Evolutionary conservation across 2,113 vertebrate genomes (phyloP), one percentile per base, ranked within the genome.

Genomic region (Upupa epops): DNA sequence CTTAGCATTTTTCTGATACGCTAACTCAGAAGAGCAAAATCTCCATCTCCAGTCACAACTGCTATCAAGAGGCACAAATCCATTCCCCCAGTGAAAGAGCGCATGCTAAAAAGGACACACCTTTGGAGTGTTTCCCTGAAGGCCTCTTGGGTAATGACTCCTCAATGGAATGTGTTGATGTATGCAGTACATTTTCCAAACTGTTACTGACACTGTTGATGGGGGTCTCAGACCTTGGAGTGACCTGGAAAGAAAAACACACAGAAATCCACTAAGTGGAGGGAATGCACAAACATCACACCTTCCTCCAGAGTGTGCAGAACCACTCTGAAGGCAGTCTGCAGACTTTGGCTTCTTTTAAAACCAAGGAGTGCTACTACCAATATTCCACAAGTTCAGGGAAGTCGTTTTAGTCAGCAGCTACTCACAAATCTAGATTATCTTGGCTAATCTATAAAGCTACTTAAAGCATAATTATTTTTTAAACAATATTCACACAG

Each of bases 121-220:
- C 98, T 98, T 98, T 98, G 96, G 97, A 95, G 94, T 97, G 97
- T 46, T 98, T 98, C 86, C 97, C 98, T 29, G 95, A 95, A 73
- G 98, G 96, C 92, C 97, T 97, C 96, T 97, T 98, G 92, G 97
- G 96, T 42, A 98, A 83, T 46, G 97, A 94, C 90, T 98, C 98
- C 93, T 98, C 98, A 56, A 96, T 97, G 97, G 98, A 97, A 97
- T 98, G 98, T 93, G 97, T 96, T 58, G 97, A 97, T 32, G 97
- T 97, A 48, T 96, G 97, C 58, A 98, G 96, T 34, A 97, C 97
- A 5, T 97, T 97, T 95, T 98, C 98, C 96, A 98, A 88, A 56
- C 97, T 97, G 89, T 97, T 97, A 54, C 98, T 96, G 77, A 97
- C 92, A 2, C 88, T 97, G 59, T 79, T 96, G 74, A 96, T 89